Percentiles rank a stretch among this genome's conserved stretches.
Conservation (phyloP, 2,888 invertebrate species). For the Hedya salicella region DNA sequence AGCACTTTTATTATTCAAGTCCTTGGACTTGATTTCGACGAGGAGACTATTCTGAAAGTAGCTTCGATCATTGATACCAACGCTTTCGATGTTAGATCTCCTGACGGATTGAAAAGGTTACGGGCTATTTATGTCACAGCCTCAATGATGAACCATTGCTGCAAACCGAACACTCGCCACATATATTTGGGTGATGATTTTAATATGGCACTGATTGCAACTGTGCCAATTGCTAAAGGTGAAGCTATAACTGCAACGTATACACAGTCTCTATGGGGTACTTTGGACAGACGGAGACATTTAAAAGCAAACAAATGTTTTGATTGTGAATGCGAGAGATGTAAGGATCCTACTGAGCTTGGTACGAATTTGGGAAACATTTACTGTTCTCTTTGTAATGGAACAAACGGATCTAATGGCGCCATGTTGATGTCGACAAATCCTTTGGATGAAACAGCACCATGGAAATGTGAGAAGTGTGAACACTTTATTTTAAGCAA, state of each 20-base stretch:
- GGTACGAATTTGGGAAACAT: slow-evolving; percentile 87
- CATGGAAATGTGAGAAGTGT: slow-evolving; percentile 88
- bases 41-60: slow-evolving; percentile 85
- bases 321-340: slow-evolving; percentile 87
- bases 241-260: slow-evolving; percentile 88
- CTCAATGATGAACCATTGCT: slow-evolving; percentile 89
- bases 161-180: slow-evolving; percentile 89
- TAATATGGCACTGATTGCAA: slow-evolving; percentile 87
- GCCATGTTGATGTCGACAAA: slow-evolving; percentile 85
- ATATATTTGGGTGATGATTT: slow-evolving; percentile 85
- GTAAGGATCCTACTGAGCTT: slow-evolving; percentile 89
- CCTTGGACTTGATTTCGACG: slow-evolving; percentile 82
- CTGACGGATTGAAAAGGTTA: slow-evolving; percentile 78
- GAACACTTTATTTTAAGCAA: slow-evolving; percentile 82
- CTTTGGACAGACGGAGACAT: slow-evolving; percentile 86
- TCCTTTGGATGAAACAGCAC: slow-evolving; percentile 84
- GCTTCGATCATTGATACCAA: slow-evolving; percentile 90
- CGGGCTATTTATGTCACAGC: slow-evolving; percentile 87
- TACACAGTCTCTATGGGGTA: slow-evolving; percentile 89
- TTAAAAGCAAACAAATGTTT: slow-evolving; percentile 88
- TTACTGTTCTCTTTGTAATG: slow-evolving; percentile 86
- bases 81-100: slow-evolving; percentile 87
- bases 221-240: slow-evolving; percentile 87
- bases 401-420: slow-evolving; percentile 66
- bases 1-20: slow-evolving; percentile 86